These are phyloP conservation scores for Calliopsis andreniformis DNA, from an alignment of 1,140 invertebrate genomes.

Conservation along the genomic window DNA sequence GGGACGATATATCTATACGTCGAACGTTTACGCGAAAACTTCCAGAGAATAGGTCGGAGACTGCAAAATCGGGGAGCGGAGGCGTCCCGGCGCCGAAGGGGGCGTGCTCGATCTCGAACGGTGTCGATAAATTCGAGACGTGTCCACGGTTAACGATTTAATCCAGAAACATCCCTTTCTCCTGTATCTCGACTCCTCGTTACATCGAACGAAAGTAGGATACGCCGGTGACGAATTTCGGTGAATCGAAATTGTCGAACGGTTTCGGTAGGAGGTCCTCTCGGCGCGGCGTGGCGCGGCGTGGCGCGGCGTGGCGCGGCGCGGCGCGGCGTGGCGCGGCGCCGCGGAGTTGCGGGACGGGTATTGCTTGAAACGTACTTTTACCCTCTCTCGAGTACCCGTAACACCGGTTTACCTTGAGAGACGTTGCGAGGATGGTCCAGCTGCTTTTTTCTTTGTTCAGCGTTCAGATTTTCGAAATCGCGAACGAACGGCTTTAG, in stretches of 20 bases:
- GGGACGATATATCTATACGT: not conserved
- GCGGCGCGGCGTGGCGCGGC: not conserved
- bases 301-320: no score
- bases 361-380: not conserved
- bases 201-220: not conserved
- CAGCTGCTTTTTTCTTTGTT: no score
- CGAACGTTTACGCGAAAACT: not conserved
- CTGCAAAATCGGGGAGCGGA: not conserved
- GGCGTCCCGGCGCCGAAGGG: not conserved
- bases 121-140: conserved; percentile 46
- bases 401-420: conserved; percentile 2
- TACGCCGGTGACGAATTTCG: not conserved
- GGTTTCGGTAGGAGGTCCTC: no score
- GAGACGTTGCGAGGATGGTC: not conserved
- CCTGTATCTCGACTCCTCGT: not conserved
- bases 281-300: no score
- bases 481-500: no score
- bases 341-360: not conserved
- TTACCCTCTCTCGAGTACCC: not conserved
- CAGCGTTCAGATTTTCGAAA: no score
- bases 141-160: conserved; percentile 36
- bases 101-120: not conserved
- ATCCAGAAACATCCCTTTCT: not conserved
- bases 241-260: not conserved
- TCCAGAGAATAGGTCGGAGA: not conserved